Conservation (phyloP, 2,113 vertebrate genomes). For the Cinclus cinclus region DNA sequence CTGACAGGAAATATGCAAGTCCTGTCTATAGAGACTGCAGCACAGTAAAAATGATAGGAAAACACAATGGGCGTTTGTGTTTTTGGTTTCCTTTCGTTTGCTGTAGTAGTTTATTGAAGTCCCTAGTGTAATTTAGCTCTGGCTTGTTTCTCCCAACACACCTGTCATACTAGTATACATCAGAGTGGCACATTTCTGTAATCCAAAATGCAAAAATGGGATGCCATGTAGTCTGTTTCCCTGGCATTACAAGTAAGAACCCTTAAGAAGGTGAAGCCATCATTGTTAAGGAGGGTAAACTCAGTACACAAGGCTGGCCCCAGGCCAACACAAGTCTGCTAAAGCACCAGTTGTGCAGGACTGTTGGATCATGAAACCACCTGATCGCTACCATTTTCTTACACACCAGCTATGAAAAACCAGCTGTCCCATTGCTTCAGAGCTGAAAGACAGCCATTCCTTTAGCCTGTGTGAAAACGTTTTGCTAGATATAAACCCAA, state of each 20-base stretch:
- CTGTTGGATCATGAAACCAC: neutral
- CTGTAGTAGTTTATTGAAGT: neutral
- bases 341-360: neutral
- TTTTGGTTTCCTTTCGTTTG: neutral
- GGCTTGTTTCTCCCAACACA: neutral
- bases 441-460: neutral
- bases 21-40: neutral
- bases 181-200: neutral
- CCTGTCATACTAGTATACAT: neutral
- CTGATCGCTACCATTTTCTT: neutral
- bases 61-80: fast-evolving
- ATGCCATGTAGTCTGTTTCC: neutral
- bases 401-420: neutral
- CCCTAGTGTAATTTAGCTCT: neutral
- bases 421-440: neutral
- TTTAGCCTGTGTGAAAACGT: neutral
- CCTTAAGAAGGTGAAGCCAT: neutral
- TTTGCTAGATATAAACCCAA: neutral
- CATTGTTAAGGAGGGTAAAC: neutral
- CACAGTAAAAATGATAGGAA: neutral
- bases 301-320: too few relatives aligned
- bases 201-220: neutral
- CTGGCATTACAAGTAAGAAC: neutral
- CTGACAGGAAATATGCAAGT: neutral
- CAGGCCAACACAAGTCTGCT: neutral